Base-by-base conservation (phyloP, 2,797 vertebrate species). In the Carcharodon carcharias region DNA sequence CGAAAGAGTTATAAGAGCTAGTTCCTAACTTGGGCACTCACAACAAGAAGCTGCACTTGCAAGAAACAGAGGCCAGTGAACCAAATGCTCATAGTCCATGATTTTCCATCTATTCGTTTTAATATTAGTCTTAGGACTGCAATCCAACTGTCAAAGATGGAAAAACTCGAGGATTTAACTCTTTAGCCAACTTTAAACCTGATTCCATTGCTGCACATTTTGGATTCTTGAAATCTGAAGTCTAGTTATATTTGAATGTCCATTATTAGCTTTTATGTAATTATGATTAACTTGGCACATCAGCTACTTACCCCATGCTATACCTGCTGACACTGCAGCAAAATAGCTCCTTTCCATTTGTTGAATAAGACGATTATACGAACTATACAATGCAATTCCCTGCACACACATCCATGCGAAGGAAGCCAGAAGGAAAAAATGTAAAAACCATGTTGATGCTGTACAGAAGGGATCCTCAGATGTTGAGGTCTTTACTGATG, bases 341-440 rank as follows among this genome's bases (percentile, higher is more conserved):
- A 93, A 93, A 45, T 93, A 93, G 63, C 91, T 93, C 45, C n/a
- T 67, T n/a, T 93, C 91, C 91, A 93, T 45, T 40, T 93, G n/a
- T 7, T 93, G 91, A 67, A 93, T 93, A 9, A 93, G 3, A 26
- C 91, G 91, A 23, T 26, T 45, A 65, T 45, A 93, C 0, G 91
- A 93, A 93, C 91, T 67, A 67, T 26, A 93, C 61, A 93, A 45
- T 67, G 91, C 91, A 67, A 93, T 45, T 93, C 91, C 91, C 21
- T 93, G 91, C 8, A 67, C 63, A 40, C 91, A 67, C 91, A 93
- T 93, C 91, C 91, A 93, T 8, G 61, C 91, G 67, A 93, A 93
- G 61, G 91, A 93, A 40, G 91, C 61, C 91, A 93, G 63, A 67
- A 93, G 91, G 61, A 93, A 93, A 61, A 93, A 93, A 11, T 93